Evolutionary conservation across 2,888 invertebrate genomes (phyloP), one percentile per base, ranked within the genome.

Genomic region (Aspidiotus rigidus): DNA sequence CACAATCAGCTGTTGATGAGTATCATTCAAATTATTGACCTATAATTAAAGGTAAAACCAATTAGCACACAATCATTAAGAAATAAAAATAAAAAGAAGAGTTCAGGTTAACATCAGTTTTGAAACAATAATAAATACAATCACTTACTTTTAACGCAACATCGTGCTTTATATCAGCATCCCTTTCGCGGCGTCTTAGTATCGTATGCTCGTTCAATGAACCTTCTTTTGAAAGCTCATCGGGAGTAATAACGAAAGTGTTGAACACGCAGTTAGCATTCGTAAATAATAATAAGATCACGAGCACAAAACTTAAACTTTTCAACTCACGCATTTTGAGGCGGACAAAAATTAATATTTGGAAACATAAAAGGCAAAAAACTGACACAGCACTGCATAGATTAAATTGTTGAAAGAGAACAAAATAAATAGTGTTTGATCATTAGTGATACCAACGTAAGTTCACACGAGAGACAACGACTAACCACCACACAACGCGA

Each of bases 1-100:
- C 10, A 94, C 91, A 84, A 93, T 88, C 75, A 94, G 79, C 77
- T 92, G 90, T 75, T 90, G 89, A 77, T 94, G 93, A 72, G 86
- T 86, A 79, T 93, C 93, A 79, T 92, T 89, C 28, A 93, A 81
- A 70, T 83, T 81, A 72, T 84, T 87, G 66, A 86, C 84, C 93
- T 93, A 82, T 44, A 80, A 79, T 13, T n/a, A 49, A 49, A 49
- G 11, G 6, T 3, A 49, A n/a, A n/a, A n/a, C 6, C 3, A 11
- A 49, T 49, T 49, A 28, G 28, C 28, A 3, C 28, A 28, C 28
- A 28, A 28, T 3, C 28, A 28, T n/a, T 6, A 49, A 11, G 49
- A n/a, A 49, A 49, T 11, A 44, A 44, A 11, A 44, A 11, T 11
- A 49, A 49, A 28, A 28, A 5, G 28, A 28, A 28, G 28, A 28